Conservation (phyloP, 2,888 invertebrate genomes). For the Xylophagus ater region DNA sequence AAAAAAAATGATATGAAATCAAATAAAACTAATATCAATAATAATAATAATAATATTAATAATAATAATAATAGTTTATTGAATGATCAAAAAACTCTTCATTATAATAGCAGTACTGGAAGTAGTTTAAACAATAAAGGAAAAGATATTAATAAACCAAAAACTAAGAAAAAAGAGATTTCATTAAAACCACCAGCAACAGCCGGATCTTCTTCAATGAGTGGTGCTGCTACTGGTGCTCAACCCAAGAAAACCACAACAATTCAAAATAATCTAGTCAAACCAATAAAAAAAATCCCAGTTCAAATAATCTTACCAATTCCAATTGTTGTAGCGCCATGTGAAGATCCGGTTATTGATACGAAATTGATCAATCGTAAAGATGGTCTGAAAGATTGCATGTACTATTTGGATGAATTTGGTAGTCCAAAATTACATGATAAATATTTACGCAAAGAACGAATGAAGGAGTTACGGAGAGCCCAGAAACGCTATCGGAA, state of each 20-base stretch:
- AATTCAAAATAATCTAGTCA: neutral
- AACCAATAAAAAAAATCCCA: neutral
- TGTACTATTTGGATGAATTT: conserved; percentile 38
- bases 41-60: neutral
- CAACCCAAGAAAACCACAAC: no score
- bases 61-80: neutral
- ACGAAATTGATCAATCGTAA: conserved; percentile 36
- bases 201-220: no score
- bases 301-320: no score
- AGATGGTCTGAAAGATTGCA: conserved; percentile 37
- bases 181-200: no score
- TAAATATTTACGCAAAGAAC: conserved; percentile 33
- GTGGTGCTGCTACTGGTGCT: no score
- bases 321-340: conserved; percentile 2
- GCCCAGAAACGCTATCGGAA: conserved; percentile 14
- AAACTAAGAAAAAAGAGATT: no score
- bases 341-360: conserved; percentile 24
- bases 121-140: no score
- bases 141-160: no score
- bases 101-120: no score
- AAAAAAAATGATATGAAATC: no score
- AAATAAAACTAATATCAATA: no score
- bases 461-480: conserved; percentile 27
- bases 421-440: conserved; percentile 37
- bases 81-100: no score